These are phyloP conservation scores for Corticium candelabrum DNA, from an alignment of 37 sponge, comb jelly and placozoan genomes.

Conservation along the genomic window DNA sequence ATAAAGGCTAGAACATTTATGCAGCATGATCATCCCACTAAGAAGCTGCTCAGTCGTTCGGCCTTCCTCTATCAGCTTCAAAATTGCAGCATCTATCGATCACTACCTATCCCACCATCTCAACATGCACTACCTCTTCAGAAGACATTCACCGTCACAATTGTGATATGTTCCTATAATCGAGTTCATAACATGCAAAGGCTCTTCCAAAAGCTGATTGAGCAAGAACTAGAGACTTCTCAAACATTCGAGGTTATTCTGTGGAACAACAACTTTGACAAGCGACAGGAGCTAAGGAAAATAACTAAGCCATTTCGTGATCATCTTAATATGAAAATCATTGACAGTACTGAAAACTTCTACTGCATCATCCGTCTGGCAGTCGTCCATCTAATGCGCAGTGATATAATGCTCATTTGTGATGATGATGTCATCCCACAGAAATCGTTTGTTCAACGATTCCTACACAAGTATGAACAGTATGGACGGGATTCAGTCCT, in stretches of 20 bases:
- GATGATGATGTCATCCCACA: slow-evolving; percentile 49
- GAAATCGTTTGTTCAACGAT: slow-evolving; percentile 23
- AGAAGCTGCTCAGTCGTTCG: slow-evolving; percentile 6
- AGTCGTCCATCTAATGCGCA: slow-evolving; percentile 31
- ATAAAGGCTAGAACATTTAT: slow-evolving; percentile 18
- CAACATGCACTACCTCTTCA: slow-evolving; percentile 14
- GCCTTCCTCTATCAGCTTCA: slow-evolving; percentile 13
- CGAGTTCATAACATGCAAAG: slow-evolving; percentile 24
- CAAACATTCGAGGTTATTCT: slow-evolving; percentile 38
- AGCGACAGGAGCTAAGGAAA: slow-evolving; percentile 11
- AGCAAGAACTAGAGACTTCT: slow-evolving; percentile 11
- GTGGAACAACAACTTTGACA: slow-evolving; percentile 55
- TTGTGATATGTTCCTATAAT: slow-evolving; percentile 43
- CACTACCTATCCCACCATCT: slow-evolving; percentile 29
- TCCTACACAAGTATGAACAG: slow-evolving; percentile 28
- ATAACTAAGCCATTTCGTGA: slow-evolving; percentile 18
- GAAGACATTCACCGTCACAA: slow-evolving; percentile 10
- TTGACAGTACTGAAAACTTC: slow-evolving; percentile 47
- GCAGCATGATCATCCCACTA: background rate
- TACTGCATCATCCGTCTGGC: slow-evolving; percentile 52
- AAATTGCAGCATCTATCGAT: slow-evolving; percentile 31
- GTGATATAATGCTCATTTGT: slow-evolving; percentile 40
- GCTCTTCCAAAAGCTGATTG: slow-evolving; percentile 21
- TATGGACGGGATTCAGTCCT: slow-evolving; percentile 44
- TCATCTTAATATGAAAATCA: slow-evolving; percentile 28